These are phyloP conservation scores for Benitochromis conjunctus DNA, from an alignment of 2,113 vertebrate genomes.

Conservation along the genomic window DNA sequence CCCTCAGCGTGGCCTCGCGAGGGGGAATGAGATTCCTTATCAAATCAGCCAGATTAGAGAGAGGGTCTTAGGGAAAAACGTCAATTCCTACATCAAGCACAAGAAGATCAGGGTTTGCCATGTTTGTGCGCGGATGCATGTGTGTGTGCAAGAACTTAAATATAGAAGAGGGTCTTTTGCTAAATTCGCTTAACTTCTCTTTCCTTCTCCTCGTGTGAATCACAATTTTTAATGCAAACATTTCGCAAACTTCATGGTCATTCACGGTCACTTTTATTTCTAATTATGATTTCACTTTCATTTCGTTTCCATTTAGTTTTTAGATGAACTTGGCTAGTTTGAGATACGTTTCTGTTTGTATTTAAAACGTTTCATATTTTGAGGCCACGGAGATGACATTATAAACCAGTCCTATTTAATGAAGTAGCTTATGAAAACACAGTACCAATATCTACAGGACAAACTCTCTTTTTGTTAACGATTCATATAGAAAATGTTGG, in stretches of 20 bases:
- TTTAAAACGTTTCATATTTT: background rate
- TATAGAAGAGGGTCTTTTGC: background rate
- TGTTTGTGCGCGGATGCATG: background rate
- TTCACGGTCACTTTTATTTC: background rate
- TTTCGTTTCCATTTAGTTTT: background rate
- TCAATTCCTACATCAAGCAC: slow-evolving; percentile 41
- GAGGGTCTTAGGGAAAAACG: slow-evolving; percentile 40
- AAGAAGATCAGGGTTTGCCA: slow-evolving; percentile 6
- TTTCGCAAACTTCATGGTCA: background rate
- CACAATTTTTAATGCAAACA: background rate
- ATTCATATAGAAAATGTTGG: background rate
- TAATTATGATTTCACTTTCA: background rate
- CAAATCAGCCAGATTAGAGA: slow-evolving; percentile 70
- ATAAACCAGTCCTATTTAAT: background rate
- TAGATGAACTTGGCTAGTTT: background rate
- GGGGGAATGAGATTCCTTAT: slow-evolving; percentile 70
- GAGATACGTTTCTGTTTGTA: background rate
- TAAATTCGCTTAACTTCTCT: background rate
- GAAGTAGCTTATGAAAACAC: background rate
- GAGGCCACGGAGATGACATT: background rate
- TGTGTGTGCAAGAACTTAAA: background rate
- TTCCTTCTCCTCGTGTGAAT: background rate
- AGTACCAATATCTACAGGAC: background rate
- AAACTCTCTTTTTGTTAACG: background rate
- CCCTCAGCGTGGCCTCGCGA: slow-evolving; percentile 24